These are phyloP conservation scores for Gortyna flavago DNA, from an alignment of 2,888 invertebrate species.

Conservation along the genomic window DNA sequence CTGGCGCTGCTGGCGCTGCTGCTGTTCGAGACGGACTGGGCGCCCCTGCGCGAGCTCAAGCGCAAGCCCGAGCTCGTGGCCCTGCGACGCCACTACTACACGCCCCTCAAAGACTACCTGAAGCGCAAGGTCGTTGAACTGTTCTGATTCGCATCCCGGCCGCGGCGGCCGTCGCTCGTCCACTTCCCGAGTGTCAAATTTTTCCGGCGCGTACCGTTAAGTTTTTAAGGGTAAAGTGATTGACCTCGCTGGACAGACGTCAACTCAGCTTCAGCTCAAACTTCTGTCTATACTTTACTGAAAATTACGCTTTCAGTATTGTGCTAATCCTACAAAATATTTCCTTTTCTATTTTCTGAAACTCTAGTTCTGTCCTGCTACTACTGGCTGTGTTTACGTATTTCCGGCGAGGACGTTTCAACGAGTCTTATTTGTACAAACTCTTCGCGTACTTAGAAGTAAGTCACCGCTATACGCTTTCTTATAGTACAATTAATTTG, in stretches of 20 bases:
- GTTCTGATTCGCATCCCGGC: conserved; percentile 87
- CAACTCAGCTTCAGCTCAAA: conserved; percentile 5
- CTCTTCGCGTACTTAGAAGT: conserved; percentile 67
- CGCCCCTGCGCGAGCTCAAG: conserved; percentile 92
- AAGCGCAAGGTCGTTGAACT: conserved; percentile 91
- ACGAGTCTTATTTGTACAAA: conserved; percentile 62
- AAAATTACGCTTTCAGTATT: conserved; percentile 10
- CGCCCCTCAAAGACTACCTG: conserved; percentile 94
- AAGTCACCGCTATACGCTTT: conserved; percentile 80
- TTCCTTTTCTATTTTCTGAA: conserved; percentile 34
- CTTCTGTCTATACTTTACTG: conserved; percentile 16
- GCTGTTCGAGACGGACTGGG: conserved; percentile 94
- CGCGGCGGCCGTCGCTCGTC: conserved; percentile 53
- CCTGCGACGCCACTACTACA: conserved; percentile 94
- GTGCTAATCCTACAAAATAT: conserved; percentile 22
- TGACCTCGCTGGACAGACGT: conserved; percentile 33
- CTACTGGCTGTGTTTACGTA: conserved; percentile 34
- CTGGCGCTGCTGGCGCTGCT: conserved; percentile 92
- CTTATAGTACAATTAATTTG: conserved; percentile 80
- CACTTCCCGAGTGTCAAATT: conserved; percentile 81
- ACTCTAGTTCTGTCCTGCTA: background rate
- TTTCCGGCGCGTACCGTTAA: conserved; percentile 76
- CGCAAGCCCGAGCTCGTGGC: conserved; percentile 94
- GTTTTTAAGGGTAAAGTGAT: conserved; percentile 52
- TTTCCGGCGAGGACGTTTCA: conserved; percentile 38